Percentiles rank a stretch among this genome's conserved stretches.
Conservation (phyloP, 2,888 invertebrate species). For the Sminthurides aquaticus region DNA sequence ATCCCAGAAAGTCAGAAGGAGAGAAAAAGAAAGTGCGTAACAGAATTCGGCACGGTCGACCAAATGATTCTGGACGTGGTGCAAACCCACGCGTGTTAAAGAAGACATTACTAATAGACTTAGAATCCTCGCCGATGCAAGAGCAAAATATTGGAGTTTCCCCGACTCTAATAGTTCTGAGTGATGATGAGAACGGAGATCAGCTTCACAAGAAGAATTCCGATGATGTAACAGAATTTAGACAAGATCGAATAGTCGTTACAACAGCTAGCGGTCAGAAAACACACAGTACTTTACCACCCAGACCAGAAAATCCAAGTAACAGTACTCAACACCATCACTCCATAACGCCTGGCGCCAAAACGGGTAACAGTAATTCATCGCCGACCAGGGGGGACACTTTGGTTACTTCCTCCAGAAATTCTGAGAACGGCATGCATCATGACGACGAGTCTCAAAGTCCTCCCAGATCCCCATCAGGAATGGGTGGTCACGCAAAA, state of each 20-base stretch:
- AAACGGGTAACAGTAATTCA: slow-evolving; percentile 11
- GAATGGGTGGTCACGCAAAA: not conserved
- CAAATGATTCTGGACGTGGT: slow-evolving; percentile 7
- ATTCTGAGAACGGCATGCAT: slow-evolving; percentile 29
- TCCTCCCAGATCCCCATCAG: slow-evolving; percentile 6
- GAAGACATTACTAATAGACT: slow-evolving; percentile 35
- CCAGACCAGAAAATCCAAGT: slow-evolving; percentile 20
- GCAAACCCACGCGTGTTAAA: slow-evolving; percentile 24
- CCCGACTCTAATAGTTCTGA: slow-evolving; percentile 61
- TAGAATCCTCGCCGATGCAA: slow-evolving; percentile 30
- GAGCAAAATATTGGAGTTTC: slow-evolving; percentile 32
- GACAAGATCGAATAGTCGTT: not conserved
- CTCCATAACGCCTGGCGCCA: slow-evolving; percentile 15
- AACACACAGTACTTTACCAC: no score
- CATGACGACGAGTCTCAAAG: slow-evolving; percentile 31
- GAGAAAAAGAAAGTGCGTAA: slow-evolving; percentile 22
- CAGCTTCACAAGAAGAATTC: not conserved
- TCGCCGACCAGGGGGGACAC: slow-evolving; percentile 29
- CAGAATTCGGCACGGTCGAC: not conserved
- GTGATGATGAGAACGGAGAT: slow-evolving; percentile 61
- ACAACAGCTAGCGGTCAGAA: not conserved
- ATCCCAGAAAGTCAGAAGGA: not conserved
- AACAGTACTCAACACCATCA: slow-evolving; percentile 31
- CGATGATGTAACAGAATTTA: not conserved
- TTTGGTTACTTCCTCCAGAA: slow-evolving; percentile 35